Conservation (phyloP, 2,113 vertebrate species). For the Siniperca chuatsi region DNA sequence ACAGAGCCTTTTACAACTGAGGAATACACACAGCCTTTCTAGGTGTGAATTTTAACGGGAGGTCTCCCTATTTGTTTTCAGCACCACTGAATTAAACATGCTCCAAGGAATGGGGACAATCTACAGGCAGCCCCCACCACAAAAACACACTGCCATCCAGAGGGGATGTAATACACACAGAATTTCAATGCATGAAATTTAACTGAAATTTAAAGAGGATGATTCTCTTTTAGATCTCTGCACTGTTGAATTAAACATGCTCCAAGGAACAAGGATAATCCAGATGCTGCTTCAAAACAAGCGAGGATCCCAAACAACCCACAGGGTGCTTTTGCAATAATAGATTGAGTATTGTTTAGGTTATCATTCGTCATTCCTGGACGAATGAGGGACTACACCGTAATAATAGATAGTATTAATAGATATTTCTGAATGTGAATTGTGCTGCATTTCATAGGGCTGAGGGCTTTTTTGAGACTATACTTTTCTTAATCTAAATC, state of each 20-base stretch:
- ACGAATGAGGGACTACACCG: too few relatives aligned
- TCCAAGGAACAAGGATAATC: constrained; percentile 33
- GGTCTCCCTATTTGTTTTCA: constrained; percentile 54
- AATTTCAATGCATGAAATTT: constrained; percentile 48
- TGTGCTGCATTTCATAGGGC: constrained; percentile 7
- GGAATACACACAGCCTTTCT: constrained; percentile 8
- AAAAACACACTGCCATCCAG: constrained; percentile 37
- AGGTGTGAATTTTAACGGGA: constrained; percentile 47
- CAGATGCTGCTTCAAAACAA: not conserved
- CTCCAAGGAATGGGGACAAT: constrained; percentile 52
- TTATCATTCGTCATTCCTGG: too few relatives aligned
- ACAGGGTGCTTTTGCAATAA: constrained; percentile 15
- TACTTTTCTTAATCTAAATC: constrained; percentile 7
- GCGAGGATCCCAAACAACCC: not conserved
- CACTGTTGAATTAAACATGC: constrained; percentile 59
- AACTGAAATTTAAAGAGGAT: constrained; percentile 49
- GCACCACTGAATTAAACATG: constrained; percentile 70
- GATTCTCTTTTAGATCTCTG: constrained; percentile 37
- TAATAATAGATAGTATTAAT: not conserved
- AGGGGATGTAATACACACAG: constrained; percentile 40
- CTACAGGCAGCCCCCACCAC: not conserved
- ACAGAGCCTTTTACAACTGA: not conserved
- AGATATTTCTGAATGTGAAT: constrained; percentile 25
- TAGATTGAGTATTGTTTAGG: too few relatives aligned
- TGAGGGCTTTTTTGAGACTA: not conserved